Percentiles rank a stretch among this genome's conserved stretches.
phyloP scores from a whole-genome alignment of 1,140 invertebrate genomes.

The Panagrolaimus sp. region DNA sequence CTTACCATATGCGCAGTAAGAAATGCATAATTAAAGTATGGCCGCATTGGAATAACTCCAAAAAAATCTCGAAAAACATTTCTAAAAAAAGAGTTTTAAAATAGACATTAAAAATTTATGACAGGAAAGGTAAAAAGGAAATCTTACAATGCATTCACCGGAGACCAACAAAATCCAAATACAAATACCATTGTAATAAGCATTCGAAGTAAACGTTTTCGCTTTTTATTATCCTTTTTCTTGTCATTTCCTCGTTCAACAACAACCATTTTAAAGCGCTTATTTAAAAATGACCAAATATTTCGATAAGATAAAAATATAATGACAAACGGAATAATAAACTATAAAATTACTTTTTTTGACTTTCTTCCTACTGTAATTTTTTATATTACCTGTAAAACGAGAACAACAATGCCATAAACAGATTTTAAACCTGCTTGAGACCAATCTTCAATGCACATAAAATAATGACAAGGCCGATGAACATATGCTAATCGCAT shows the following conservation, averaged over 20 bases:
- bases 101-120: neutral
- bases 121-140: conserved; percentile 4
- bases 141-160: conserved; percentile 59
- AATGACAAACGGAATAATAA: conserved; percentile 84
- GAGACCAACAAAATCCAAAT: conserved; percentile 84
- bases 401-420: conserved; percentile 77
- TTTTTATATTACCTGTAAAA: conserved; percentile 67
- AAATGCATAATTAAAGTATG: conserved; percentile 77
- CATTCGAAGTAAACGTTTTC: conserved; percentile 67
- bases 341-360: conserved; percentile 81
- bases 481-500: conserved; percentile 63
- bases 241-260: conserved; percentile 22
- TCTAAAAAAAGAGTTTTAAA: conserved; percentile 26
- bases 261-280: conserved; percentile 30
- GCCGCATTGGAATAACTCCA: conserved; percentile 65
- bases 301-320: conserved; percentile 87
- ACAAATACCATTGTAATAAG: conserved; percentile 91
- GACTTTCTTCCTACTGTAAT: conserved; percentile 69
- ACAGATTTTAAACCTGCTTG: conserved; percentile 61
- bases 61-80: conserved; percentile 82
- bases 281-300: conserved; percentile 79
- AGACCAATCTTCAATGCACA: conserved; percentile 54
- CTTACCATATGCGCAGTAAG: conserved; percentile 85
- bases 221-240: conserved; percentile 35
- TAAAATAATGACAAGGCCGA: conserved; percentile 46